These are phyloP conservation scores for Dryocosmus kuriphilus DNA, from an alignment of 2,888 invertebrate genomes.

Conservation along the genomic window DNA sequence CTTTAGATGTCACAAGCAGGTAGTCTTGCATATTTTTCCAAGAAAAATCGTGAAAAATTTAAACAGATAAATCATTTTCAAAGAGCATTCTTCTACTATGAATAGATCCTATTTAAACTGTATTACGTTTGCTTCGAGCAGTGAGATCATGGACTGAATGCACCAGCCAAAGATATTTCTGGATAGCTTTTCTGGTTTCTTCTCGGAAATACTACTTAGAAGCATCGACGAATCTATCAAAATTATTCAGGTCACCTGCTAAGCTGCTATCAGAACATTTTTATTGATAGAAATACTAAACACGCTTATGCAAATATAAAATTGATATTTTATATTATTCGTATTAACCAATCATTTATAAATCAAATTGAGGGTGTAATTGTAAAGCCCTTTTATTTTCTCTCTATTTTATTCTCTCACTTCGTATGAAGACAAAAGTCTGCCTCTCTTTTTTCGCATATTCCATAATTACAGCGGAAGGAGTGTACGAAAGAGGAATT, in stretches of 20 bases:
- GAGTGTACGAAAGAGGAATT: background rate
- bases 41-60: background rate
- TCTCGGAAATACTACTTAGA: conserved; percentile 23
- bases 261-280: background rate
- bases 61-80: background rate
- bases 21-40: too few relatives aligned
- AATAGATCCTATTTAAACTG: conserved; percentile 18
- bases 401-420: background rate
- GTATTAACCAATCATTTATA: too few relatives aligned
- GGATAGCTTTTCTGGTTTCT: conserved; percentile 12
- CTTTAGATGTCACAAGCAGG: too few relatives aligned
- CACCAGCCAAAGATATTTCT: conserved; percentile 35
- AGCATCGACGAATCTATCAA: conserved; percentile 24
- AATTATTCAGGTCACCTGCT: conserved; percentile 20
- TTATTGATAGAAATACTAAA: conserved; percentile 12
- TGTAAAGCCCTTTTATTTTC: too few relatives aligned
- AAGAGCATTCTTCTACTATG: conserved; percentile 13
- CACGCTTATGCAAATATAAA: background rate
- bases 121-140: conserved; percentile 14
- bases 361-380: too few relatives aligned
- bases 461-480: background rate
- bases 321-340: too few relatives aligned
- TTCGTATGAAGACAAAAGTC: background rate
- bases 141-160: conserved; percentile 30
- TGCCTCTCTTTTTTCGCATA: background rate